Conservation (phyloP, 2,113 vertebrate genomes). For the Cyanistes caeruleus region DNA sequence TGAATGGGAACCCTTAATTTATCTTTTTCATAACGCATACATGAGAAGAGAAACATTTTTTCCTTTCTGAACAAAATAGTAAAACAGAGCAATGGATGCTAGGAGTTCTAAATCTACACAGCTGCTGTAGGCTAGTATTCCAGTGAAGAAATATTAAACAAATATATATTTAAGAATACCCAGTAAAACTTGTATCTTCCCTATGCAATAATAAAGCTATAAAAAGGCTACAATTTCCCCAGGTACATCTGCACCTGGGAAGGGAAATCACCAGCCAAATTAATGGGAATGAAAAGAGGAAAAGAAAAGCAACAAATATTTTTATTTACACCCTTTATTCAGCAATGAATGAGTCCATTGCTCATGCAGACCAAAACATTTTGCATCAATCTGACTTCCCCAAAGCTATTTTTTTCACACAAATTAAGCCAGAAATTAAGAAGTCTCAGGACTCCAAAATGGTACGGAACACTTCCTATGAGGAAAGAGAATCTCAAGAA, state of each 20-base stretch:
- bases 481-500: not conserved
- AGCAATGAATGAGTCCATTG: not conserved
- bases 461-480: accelerated
- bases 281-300: not conserved
- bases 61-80: not conserved
- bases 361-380: not conserved
- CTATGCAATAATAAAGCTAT: not conserved
- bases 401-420: not conserved
- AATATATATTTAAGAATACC: not conserved
- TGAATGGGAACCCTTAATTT: not conserved
- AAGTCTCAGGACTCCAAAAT: not conserved
- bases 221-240: not conserved
- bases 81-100: not conserved
- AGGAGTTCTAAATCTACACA: not conserved
- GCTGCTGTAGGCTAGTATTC: not conserved
- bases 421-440: not conserved
- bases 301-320: not conserved
- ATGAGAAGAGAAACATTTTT: not conserved
- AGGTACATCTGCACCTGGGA: not conserved
- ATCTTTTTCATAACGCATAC: not conserved
- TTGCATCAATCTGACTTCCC: not conserved
- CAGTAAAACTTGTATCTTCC: not conserved
- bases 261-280: not conserved
- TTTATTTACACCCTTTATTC: not conserved
- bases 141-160: not conserved